phyloP scores from a whole-genome alignment of 2,888 invertebrate genomes.

The Philaethria dido region DNA sequence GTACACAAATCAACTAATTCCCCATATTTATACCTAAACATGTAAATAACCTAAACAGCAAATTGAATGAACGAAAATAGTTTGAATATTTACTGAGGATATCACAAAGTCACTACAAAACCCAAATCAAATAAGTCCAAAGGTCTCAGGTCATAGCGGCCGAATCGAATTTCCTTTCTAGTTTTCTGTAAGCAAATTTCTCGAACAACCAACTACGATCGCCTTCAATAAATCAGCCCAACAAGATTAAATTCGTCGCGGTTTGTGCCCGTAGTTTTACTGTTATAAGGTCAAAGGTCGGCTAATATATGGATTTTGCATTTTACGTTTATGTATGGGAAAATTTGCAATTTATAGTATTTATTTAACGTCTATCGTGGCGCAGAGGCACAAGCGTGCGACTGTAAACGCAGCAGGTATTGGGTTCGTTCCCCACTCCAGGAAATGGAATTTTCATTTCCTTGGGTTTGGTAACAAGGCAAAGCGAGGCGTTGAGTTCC shows the following conservation, averaged over 20 bases:
- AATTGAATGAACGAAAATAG: conserved; percentile 15
- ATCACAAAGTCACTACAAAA: conserved; percentile 15
- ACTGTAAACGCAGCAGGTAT: no score
- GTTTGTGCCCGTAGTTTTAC: background rate
- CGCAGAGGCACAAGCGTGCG: no score
- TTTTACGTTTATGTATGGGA: background rate
- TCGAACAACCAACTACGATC: conserved; percentile 24
- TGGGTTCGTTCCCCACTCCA: no score
- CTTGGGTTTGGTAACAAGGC: no score
- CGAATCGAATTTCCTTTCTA: conserved; percentile 34
- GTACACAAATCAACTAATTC: background rate
- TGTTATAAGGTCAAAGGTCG: conserved; percentile 8
- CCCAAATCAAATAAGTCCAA: conserved; percentile 23
- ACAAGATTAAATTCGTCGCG: conserved; percentile 36
- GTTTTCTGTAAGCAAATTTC: conserved; percentile 35
- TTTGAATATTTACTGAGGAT: conserved; percentile 11
- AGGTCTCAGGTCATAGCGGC: conserved; percentile 15
- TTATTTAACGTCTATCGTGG: no score
- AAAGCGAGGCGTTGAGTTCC: no score
- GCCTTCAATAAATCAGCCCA: conserved; percentile 36
- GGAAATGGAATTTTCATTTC: no score
- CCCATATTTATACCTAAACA: background rate
- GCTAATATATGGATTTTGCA: background rate
- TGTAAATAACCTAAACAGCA: conserved; percentile 4
- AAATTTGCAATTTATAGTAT: background rate